Evolutionary conservation across 2,113 vertebrate genomes (phyloP).

Genomic region (Scolopax mira): DNA sequence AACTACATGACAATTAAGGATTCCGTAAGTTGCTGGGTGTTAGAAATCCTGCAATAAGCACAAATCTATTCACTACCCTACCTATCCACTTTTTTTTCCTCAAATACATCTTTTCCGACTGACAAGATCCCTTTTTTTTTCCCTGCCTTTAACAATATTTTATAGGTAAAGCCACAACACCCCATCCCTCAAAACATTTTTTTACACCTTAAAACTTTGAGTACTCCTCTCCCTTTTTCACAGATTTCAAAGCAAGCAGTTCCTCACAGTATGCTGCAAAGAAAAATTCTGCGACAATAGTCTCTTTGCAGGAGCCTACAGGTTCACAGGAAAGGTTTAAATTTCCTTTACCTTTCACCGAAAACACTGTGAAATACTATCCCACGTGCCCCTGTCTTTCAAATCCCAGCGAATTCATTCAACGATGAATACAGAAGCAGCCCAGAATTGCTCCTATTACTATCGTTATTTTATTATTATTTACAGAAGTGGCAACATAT

Average conservation of each 20-base stretch:
- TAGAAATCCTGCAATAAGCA: background rate
- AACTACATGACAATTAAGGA: background rate
- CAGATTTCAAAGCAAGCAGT: background rate
- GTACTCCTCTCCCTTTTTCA: background rate
- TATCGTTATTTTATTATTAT: background rate
- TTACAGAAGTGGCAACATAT: background rate
- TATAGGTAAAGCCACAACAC: background rate
- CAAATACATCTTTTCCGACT: background rate
- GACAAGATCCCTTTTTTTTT: background rate
- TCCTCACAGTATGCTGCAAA: background rate
- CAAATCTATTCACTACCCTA: background rate
- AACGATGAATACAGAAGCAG: background rate
- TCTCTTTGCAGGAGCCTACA: background rate
- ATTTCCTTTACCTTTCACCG: constrained; percentile 23
- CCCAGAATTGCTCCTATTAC: background rate
- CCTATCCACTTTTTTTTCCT: background rate
- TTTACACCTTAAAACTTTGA: background rate
- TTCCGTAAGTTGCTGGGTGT: background rate
- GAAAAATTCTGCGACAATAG: background rate
- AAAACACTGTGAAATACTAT: constrained; percentile 21
- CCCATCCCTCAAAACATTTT: background rate
- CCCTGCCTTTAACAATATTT: background rate
- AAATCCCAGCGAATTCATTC: constrained; percentile 2
- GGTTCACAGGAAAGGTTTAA: background rate
- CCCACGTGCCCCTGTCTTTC: background rate